These are phyloP conservation scores for Austrolebias charrua DNA, from an alignment of 2,797 vertebrate genomes.

Conservation along the genomic window DNA sequence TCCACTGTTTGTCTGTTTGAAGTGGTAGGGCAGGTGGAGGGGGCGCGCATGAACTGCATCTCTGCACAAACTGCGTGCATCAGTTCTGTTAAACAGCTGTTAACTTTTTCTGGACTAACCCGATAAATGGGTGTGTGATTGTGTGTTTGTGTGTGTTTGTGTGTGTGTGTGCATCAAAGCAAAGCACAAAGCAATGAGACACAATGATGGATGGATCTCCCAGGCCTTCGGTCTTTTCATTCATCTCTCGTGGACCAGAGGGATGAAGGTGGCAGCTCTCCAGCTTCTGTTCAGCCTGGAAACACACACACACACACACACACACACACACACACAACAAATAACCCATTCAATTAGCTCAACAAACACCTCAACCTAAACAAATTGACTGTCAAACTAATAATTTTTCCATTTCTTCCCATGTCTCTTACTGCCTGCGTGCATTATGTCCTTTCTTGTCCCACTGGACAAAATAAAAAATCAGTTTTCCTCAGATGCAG, in stretches of 20 bases:
- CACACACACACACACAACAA: conserved; percentile 27
- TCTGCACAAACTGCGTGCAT: conserved; percentile 4
- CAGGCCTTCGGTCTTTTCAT: conserved; percentile 53
- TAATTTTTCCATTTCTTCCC: neutral
- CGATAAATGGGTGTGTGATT: conserved; percentile 8
- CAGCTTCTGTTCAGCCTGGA: no score
- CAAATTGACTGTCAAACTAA: conserved; percentile 28
- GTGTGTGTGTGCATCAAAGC: conserved; percentile 14
- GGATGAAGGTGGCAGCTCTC: conserved; percentile 63
- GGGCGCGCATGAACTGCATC: neutral
- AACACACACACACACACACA: conserved; percentile 21
- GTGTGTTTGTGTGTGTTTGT: conserved; percentile 19
- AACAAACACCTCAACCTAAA: conserved; percentile 49
- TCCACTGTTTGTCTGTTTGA: conserved; percentile 38
- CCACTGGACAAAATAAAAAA: conserved; percentile 24
- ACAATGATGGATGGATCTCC: conserved; percentile 66
- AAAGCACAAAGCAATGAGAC: conserved; percentile 39
- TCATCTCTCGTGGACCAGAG: conserved; percentile 54
- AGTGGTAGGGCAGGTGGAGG: conserved; percentile 44
- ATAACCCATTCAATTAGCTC: conserved; percentile 57
- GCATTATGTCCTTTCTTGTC: conserved; percentile 44
- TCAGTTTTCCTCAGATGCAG: conserved; percentile 16
- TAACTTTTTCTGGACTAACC: conserved; percentile 11
- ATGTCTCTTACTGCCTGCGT: conserved; percentile 7
- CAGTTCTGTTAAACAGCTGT: conserved; percentile 26